Percentiles rank a stretch among this genome's conserved stretches.
phyloP scores from a whole-genome alignment of 2,113 vertebrate species.

The Leptosomus discolor region DNA sequence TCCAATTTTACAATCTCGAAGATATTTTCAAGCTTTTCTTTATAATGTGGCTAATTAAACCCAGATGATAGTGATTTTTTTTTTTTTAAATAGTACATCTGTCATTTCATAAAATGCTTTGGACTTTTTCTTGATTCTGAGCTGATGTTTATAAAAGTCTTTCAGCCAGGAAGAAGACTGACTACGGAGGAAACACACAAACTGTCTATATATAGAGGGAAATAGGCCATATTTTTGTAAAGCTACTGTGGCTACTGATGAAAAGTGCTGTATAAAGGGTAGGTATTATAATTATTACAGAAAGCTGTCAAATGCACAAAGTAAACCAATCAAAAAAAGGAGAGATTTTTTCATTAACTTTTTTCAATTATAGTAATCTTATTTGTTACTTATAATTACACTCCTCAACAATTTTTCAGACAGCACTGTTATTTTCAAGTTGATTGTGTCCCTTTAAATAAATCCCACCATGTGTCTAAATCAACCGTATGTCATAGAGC shows the following conservation, averaged over 20 bases:
- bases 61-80: neutral
- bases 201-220: neutral
- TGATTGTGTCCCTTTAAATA: constrained; percentile 25
- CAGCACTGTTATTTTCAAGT: neutral
- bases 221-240: neutral
- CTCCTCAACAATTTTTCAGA: neutral
- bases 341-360: neutral
- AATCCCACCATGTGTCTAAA: neutral
- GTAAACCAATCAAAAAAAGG: neutral
- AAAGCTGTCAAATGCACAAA: neutral
- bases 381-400: neutral
- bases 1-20: constrained; percentile 7
- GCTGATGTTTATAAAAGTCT: neutral
- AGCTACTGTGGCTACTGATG: neutral
- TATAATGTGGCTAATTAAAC: constrained; percentile 21
- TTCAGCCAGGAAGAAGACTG: neutral
- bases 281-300: neutral
- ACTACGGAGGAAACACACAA: neutral
- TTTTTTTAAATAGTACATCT: neutral
- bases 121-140: neutral
- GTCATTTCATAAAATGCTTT: neutral
- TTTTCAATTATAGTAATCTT: neutral
- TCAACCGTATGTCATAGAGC: neutral
- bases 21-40: constrained; percentile 23
- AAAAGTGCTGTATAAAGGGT: neutral